Base-by-base conservation (phyloP, 2,113 vertebrate species). In the Rhineura floridana region DNA sequence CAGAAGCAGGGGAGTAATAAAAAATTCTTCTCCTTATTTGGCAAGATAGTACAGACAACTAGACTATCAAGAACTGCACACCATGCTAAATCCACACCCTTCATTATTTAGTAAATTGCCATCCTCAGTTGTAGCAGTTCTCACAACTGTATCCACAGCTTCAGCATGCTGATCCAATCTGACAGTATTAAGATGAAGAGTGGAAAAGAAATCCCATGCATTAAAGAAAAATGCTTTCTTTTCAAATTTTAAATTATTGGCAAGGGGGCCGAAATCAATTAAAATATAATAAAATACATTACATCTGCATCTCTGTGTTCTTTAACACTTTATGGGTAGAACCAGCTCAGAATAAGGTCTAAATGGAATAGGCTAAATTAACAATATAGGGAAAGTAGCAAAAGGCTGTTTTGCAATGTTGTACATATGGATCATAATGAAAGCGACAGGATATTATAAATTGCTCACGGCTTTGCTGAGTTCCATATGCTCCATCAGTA, bases 401-500 rank as follows among this genome's bases (percentile, higher is more conserved):
- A 85, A 92, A 92, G 84, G 42, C 48, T 62, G n/a, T 28, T 65
- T 87, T 88, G 78, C 90, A 83, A 89, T 70, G 55, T 84, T 91
- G 70, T 87, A 82, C 23, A 33, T 75, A 85, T 1, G 59, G 52
- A 84, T 87, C 63, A 85, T 19, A 69, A 78, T 8, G 36, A 36
- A 67, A 91, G 85, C 78, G 59, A 44, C 12, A 76, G 87, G 91
- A 91, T 83, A 17, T 78, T 77, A 84, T 83, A 87, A 88, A 92
- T 82, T 50, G 89, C 88, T 83, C 81, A 0, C 0, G 87, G 89
- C 85, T 93, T 92, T 89, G 62, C 4, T 48, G 75, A 86, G 85
- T 89, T 90, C 89, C 89, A n/a, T 88, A 83, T 87, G 91, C 30
- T 88, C 87, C 55, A 75, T n/a, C 89, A 88, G 84, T 84, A 87